phyloP scores from a whole-genome alignment of 2,888 invertebrate species.

The Alcis repandata region DNA sequence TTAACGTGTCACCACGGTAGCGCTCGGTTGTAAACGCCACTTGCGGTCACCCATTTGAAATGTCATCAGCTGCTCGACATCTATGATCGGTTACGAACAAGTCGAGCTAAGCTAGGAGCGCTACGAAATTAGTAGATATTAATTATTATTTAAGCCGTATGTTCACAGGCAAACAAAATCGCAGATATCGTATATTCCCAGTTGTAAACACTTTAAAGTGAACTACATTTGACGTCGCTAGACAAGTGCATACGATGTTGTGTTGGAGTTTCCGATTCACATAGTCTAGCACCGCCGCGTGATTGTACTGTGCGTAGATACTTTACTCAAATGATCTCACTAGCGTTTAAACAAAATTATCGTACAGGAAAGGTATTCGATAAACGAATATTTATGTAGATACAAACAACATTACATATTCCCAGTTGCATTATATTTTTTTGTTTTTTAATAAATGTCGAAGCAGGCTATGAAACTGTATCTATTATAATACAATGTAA shows the following conservation, averaged over 20 bases:
- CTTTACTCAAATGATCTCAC: conserved; percentile 1
- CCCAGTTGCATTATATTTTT: background rate
- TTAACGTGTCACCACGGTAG: too few species aligned
- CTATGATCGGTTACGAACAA: too few species aligned
- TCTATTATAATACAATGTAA: background rate
- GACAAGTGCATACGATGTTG: background rate
- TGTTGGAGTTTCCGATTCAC: too few species aligned
- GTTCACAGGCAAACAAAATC: background rate
- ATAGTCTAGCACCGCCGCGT: too few species aligned
- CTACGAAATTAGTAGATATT: background rate
- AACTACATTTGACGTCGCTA: background rate
- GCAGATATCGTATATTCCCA: too few species aligned
- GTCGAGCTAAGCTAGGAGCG: too few species aligned
- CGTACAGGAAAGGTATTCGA: background rate
- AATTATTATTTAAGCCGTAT: background rate
- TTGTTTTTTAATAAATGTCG: background rate
- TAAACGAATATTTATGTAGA: background rate
- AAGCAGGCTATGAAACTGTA: background rate
- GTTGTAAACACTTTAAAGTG: too few species aligned
- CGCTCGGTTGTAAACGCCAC: too few species aligned
- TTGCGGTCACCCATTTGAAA: too few species aligned
- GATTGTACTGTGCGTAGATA: background rate
- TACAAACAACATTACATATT: background rate
- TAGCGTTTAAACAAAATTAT: conserved; percentile 7
- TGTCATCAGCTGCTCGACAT: too few species aligned